These are phyloP conservation scores for Petrocephalus sullivani DNA, from an alignment of 2,797 vertebrate genomes.

Conservation along the genomic window DNA sequence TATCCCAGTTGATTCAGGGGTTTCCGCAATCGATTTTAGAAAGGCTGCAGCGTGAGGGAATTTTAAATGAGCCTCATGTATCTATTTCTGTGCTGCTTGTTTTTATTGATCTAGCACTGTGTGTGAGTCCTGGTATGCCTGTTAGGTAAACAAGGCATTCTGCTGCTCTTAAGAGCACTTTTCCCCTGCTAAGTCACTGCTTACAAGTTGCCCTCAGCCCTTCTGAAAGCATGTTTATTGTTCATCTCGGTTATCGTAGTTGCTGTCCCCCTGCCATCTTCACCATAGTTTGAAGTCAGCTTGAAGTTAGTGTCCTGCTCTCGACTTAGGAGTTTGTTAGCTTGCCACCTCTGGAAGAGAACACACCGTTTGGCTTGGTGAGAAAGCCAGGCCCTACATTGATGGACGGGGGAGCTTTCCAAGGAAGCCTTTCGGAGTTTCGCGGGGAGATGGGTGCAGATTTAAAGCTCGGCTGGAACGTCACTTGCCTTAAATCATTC, in stretches of 20 bases:
- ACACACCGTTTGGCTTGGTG: not conserved
- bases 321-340: not conserved
- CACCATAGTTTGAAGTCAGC: not conserved
- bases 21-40: not conserved
- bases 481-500: not conserved
- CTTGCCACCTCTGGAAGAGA: not conserved
- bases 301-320: not conserved
- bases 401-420: not conserved
- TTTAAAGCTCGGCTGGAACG: not conserved
- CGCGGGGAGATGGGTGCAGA: not conserved
- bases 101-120: slow-evolving; percentile 1
- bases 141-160: not conserved
- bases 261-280: not conserved
- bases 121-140: not conserved
- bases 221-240: not conserved
- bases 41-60: not conserved
- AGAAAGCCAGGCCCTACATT: not conserved
- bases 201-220: not conserved
- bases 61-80: not conserved
- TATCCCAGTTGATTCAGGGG: not conserved
- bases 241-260: not conserved
- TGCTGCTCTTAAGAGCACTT: not conserved
- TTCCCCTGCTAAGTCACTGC: not conserved
- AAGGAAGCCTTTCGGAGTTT: not conserved
- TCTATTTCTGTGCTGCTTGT: not conserved